Conservation (phyloP, 2,888 invertebrate genomes). For the Chydorus sphaericus region DNA sequence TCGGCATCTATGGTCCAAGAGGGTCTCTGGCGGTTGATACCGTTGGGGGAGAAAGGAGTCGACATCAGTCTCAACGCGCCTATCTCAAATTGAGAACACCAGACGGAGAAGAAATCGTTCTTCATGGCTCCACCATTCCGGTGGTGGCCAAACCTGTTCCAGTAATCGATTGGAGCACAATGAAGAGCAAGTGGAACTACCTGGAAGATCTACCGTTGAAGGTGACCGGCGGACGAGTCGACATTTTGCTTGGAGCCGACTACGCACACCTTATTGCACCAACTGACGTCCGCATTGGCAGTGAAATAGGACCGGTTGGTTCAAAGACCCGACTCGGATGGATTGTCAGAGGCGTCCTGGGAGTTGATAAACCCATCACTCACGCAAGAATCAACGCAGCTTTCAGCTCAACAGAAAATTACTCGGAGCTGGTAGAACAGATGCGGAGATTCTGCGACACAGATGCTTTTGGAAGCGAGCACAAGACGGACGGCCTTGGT, state of each 20-base stretch:
- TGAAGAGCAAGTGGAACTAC: not conserved
- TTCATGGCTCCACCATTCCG: not conserved
- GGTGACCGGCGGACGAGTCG: not conserved
- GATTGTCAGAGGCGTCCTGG: not conserved
- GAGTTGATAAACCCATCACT: not conserved
- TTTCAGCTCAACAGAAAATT: not conserved
- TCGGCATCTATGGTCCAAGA: not conserved
- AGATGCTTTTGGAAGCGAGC: slow-evolving; percentile 3
- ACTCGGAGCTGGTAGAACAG: not conserved
- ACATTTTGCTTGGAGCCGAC: slow-evolving; percentile 2
- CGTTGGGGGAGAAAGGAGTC: not conserved
- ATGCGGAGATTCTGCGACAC: slow-evolving; percentile 8
- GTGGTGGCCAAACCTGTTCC: not conserved
- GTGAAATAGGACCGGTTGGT: not conserved
- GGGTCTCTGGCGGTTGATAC: not conserved
- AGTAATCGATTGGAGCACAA: not conserved
- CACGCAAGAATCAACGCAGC: not conserved
- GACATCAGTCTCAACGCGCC: not conserved
- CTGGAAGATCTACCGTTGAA: not conserved
- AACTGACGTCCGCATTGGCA: not conserved
- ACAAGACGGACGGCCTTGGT: not conserved
- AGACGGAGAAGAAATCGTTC: not conserved
- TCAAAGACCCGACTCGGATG: slow-evolving; percentile 3
- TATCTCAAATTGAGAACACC: not conserved
- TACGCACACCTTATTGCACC: slow-evolving; percentile 1